These are phyloP conservation scores for Diceros bicornis DNA, from an alignment of 2,797 vertebrate species.

Conservation along the genomic window DNA sequence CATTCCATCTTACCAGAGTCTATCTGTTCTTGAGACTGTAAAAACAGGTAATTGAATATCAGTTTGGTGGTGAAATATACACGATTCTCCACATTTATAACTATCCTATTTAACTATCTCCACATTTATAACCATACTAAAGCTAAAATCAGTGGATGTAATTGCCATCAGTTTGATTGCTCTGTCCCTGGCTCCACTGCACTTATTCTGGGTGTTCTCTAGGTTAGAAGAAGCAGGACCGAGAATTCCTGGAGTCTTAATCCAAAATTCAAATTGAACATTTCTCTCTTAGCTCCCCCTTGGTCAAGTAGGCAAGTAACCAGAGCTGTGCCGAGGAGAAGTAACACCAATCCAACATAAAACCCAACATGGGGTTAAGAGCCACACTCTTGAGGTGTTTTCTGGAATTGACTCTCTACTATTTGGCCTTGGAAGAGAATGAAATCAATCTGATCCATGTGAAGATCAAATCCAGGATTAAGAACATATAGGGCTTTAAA, in stretches of 20 bases:
- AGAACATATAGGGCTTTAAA: background rate
- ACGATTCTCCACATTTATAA: background rate
- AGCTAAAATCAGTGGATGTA: background rate
- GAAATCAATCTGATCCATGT: background rate
- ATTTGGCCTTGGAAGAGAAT: background rate
- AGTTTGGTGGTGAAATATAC: background rate
- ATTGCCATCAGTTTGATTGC: no score
- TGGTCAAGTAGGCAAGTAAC: background rate
- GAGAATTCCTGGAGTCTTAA: background rate
- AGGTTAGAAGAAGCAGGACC: background rate
- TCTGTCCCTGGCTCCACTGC: no score
- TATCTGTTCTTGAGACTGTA: background rate
- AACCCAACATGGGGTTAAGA: background rate
- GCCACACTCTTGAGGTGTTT: background rate
- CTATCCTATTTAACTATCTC: background rate
- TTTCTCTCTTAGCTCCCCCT: background rate
- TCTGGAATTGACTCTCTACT: background rate
- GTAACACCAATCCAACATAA: background rate
- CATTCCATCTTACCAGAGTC: background rate
- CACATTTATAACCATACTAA: background rate
- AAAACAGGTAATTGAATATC: background rate
- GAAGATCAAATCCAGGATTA: background rate
- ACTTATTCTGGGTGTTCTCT: background rate
- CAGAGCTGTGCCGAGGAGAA: background rate
- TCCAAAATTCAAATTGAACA: background rate